Evolutionary conservation across 2,888 invertebrate species (phyloP).

Genomic region (Abrostola triplasia): DNA sequence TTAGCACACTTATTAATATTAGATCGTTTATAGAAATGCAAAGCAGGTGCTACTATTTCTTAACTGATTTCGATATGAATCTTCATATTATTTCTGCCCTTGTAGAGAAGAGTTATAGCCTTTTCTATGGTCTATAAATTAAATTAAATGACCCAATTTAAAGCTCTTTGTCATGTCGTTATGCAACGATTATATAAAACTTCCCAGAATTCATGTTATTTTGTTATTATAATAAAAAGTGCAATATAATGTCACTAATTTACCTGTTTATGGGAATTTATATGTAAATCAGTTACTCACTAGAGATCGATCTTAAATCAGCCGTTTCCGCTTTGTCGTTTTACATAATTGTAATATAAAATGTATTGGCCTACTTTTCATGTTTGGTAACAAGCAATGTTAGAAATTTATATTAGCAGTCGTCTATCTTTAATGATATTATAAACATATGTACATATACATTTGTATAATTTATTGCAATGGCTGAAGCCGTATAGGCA

Average conservation of each 20-base stretch:
- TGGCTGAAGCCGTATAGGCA: not conserved
- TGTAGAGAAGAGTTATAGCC: constrained; percentile 8
- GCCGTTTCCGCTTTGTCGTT: constrained; percentile 54
- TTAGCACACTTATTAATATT: constrained; percentile 15
- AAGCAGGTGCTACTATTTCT: constrained; percentile 25
- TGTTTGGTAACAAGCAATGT: constrained; percentile 24
- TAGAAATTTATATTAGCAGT: not conserved
- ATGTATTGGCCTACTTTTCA: constrained; percentile 26
- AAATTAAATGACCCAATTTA: constrained; percentile 2
- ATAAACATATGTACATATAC: not conserved
- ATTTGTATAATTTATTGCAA: not conserved
- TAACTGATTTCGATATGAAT: constrained; percentile 24
- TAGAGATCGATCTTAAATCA: constrained; percentile 23
- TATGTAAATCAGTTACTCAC: constrained; percentile 60
- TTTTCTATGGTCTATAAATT: constrained; percentile 19
- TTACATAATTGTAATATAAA: constrained; percentile 47
- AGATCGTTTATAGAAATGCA: constrained; percentile 10
- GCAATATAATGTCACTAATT: constrained; percentile 65
- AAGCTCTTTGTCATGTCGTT: constrained; percentile 16
- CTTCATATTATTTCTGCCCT: constrained; percentile 21
- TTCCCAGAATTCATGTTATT: constrained; percentile 60
- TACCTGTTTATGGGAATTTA: constrained; percentile 68
- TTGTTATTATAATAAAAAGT: constrained; percentile 64
- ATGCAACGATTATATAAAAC: constrained; percentile 51
- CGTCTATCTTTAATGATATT: not conserved